Evolutionary conservation across 1,140 invertebrate genomes (phyloP).

Genomic region (Harlomillsia oculata): DNA sequence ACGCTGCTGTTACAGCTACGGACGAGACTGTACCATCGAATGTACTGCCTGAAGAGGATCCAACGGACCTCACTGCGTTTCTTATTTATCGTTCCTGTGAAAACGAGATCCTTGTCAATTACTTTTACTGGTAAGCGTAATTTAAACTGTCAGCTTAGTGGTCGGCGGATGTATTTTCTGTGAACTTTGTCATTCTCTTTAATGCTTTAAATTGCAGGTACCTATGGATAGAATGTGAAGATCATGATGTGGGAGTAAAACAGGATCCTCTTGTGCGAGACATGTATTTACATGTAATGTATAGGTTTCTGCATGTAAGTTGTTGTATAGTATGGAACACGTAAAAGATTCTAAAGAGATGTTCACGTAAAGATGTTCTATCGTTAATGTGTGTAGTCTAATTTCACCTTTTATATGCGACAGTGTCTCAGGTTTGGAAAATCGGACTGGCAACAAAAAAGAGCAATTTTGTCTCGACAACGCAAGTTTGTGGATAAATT

Average conservation of each 20-base stretch:
- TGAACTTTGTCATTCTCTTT: not conserved
- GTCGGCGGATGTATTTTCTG: not conserved
- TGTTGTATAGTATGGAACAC: not conserved
- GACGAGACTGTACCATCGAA: no score
- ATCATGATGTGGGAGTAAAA: slow-evolving; percentile 52
- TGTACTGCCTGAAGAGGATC: slow-evolving; percentile 32
- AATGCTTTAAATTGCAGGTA: slow-evolving; percentile 49
- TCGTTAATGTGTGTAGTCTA: no score
- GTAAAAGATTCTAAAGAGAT: not conserved
- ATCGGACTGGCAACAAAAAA: slow-evolving; percentile 56
- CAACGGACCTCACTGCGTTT: slow-evolving; percentile 86
- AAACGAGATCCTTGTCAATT: slow-evolving; percentile 84
- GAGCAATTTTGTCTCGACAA: slow-evolving; percentile 65
- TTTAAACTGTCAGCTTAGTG: not conserved
- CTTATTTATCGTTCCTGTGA: slow-evolving; percentile 78
- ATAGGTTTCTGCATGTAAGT: slow-evolving; percentile 60
- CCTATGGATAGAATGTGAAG: slow-evolving; percentile 83
- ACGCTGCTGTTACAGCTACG: not conserved
- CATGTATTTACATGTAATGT: slow-evolving; percentile 84
- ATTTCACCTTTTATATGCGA: slow-evolving; percentile 19
- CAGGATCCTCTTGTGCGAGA: slow-evolving; percentile 62
- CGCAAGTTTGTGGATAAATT: slow-evolving; percentile 84
- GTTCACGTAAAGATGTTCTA: not conserved
- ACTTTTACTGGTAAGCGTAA: slow-evolving; percentile 76
- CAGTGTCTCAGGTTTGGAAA: slow-evolving; percentile 48